Evolutionary conservation across 30 jellyfish, hydroid and myxozoan species (phyloP), one percentile per base, ranked within the genome.

Genomic region (Cassiopea xamachana): DNA sequence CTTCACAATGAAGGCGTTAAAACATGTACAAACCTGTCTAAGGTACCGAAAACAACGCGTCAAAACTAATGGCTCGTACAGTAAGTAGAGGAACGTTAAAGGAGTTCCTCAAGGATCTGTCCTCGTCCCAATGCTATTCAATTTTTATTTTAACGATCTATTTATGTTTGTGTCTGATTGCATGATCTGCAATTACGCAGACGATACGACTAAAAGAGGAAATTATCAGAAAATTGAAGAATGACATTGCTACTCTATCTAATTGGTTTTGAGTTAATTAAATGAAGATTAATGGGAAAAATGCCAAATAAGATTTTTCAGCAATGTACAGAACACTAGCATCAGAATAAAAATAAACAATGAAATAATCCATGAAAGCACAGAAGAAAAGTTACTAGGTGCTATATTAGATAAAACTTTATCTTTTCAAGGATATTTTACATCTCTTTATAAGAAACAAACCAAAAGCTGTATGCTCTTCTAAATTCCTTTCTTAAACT

Each of bases 21-120:
- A 81, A 4, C 69, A 55, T 39, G 43, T 81, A 4, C 1, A 81
- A 9, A 81, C 87, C 80, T 81, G 7, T 59, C 49, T 62, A 50
- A 64, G 6, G 14, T 3, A 55, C 12, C 7, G 64, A 10, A 6
- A 55, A 3, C 64, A 55, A 10, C 7, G 12, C 7, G 64, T 3
- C 12, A 55, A 75, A 13, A 55, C 14, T 39, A 39, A 75, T 75
- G 69, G 27, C 1, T 46, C 70, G 8, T 39, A 6, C 17, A 75
- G 84, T 3, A 39, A 1, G 39, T 6, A 6, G 59, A 73, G 16
- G 18, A 47, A 73, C 2, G 7, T 47, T 3, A 3, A 10, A 6
- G 59, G 81, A 2, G 62, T 73, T 7, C 62, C 81, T 2, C 81
- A 73, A 47, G 81, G 81, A 73, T 73, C 81, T 12, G 79, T 73